phyloP scores from a whole-genome alignment of 2,113 vertebrate species.

The Ageneiosus marmoratus region DNA sequence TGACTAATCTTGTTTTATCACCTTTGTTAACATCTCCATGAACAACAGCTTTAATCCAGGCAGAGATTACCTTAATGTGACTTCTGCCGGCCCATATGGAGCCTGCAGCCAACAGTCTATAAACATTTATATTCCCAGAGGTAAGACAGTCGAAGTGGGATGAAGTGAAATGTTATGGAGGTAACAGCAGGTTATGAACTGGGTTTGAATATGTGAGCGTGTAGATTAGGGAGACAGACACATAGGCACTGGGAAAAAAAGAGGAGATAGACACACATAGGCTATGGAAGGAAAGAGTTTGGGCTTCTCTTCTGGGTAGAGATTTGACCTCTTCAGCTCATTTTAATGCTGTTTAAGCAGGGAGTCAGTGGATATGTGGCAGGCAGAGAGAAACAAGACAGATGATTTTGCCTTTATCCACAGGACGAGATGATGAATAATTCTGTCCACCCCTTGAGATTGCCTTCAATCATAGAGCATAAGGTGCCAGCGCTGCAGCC shows the following conservation, averaged over 20 bases:
- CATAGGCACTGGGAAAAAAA: background rate
- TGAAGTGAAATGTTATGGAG: constrained; percentile 48
- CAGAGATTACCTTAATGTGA: constrained; percentile 76
- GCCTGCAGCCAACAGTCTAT: constrained; percentile 49
- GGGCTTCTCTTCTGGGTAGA: constrained; percentile 51
- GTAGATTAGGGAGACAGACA: constrained; percentile 37
- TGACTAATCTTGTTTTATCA: constrained; percentile 79
- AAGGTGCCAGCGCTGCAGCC: constrained; percentile 73
- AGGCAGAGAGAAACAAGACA: constrained; percentile 54
- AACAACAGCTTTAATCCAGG: constrained; percentile 77
- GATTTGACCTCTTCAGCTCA: constrained; percentile 63
- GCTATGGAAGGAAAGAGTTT: background rate
- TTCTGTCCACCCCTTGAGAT: constrained; percentile 74
- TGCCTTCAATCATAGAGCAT: constrained; percentile 77
- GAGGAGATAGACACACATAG: background rate
- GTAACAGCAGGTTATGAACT: constrained; percentile 46
- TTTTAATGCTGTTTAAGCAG: constrained; percentile 70
- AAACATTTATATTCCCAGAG: constrained; percentile 58
- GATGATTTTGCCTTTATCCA: constrained; percentile 67
- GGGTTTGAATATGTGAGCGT: constrained; percentile 45
- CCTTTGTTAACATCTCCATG: constrained; percentile 83
- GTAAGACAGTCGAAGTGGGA: constrained; percentile 48
- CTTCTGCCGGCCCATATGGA: constrained; percentile 67
- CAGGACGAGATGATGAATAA: constrained; percentile 75
- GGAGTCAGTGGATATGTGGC: constrained; percentile 66